Conservation (phyloP, 2,888 invertebrate genomes). For the Drosophila anceps region DNA sequence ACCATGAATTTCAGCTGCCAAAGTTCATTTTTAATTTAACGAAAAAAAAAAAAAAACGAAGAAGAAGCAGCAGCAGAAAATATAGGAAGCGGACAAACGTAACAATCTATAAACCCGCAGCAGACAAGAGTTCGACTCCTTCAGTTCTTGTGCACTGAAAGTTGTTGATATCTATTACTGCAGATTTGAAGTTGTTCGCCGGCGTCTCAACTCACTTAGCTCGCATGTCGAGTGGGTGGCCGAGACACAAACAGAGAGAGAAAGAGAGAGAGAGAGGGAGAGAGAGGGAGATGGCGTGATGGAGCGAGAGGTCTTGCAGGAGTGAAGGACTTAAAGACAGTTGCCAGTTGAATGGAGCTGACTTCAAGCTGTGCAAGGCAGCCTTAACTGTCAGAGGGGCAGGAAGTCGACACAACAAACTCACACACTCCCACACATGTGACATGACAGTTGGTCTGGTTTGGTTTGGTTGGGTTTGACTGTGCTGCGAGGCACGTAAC, state of each 20-base stretch:
- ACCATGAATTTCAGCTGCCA: constrained; percentile 77
- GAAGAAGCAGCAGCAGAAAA: constrained; percentile 9
- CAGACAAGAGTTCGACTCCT: constrained; percentile 24
- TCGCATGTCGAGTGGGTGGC: constrained; percentile 28
- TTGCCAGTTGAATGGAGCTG: constrained; percentile 74
- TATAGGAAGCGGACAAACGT: constrained; percentile 23
- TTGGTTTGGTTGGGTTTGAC: constrained; percentile 31
- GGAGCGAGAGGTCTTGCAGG: constrained; percentile 3
- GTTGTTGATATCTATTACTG: constrained; percentile 80
- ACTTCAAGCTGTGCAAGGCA: constrained; percentile 44
- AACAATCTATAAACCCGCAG: constrained; percentile 64
- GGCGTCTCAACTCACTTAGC: constrained; percentile 74
- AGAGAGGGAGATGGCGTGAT: not conserved
- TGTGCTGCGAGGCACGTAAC: constrained; percentile 70
- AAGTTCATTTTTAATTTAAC: constrained; percentile 78
- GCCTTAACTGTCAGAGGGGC: constrained; percentile 26
- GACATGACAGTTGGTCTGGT: constrained; percentile 73
- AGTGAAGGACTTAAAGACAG: constrained; percentile 52
- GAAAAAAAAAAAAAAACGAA: constrained; percentile 28
- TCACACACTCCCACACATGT: constrained; percentile 23
- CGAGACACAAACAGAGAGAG: not conserved
- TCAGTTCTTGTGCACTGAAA: constrained; percentile 50
- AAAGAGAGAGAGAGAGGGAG: not conserved
- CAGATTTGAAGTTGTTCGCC: constrained; percentile 77
- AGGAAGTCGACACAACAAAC: not conserved